Evolutionary conservation across 92 coral and sea anemone species (phyloP).

Genomic region (Porites rus): DNA sequence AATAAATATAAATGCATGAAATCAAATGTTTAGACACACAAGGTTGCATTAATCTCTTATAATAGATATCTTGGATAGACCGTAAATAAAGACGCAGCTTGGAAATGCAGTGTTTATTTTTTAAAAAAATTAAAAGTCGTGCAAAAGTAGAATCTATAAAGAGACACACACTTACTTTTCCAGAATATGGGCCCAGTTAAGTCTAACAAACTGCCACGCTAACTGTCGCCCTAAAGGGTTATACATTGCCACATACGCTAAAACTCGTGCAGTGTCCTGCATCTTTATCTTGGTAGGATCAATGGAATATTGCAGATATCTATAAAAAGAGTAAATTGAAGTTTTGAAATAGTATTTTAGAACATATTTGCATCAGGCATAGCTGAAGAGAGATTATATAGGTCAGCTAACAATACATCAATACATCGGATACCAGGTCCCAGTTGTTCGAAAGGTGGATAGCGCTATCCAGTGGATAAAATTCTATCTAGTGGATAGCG

Average conservation of each 20-base stretch:
- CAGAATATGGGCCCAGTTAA: constrained; percentile 74
- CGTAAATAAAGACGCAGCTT: too few relatives aligned
- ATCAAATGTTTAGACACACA: too few relatives aligned
- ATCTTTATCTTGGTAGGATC: constrained; percentile 81
- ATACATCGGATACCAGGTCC: too few relatives aligned
- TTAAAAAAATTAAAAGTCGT: too few relatives aligned
- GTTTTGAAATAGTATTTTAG: too few relatives aligned
- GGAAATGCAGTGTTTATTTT: not conserved
- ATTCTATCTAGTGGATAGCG: too few relatives aligned
- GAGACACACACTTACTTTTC: constrained; percentile 69
- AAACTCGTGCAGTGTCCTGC: constrained; percentile 84
- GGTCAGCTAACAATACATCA: too few relatives aligned
- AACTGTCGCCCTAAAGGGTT: constrained; percentile 87
- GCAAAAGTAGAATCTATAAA: not conserved
- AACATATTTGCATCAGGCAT: not conserved
- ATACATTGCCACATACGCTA: constrained; percentile 74
- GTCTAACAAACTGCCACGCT: constrained; percentile 86
- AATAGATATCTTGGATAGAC: too few relatives aligned
- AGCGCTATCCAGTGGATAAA: too few relatives aligned
- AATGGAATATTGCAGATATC: constrained; percentile 84
- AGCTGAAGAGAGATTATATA: not conserved
- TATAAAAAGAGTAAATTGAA: not conserved
- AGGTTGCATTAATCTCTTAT: too few relatives aligned
- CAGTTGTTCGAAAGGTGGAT: too few relatives aligned
- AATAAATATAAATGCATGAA: too few relatives aligned